These are phyloP conservation scores for Labeo catla DNA, from an alignment of 2,113 vertebrate species.

Conservation along the genomic window DNA sequence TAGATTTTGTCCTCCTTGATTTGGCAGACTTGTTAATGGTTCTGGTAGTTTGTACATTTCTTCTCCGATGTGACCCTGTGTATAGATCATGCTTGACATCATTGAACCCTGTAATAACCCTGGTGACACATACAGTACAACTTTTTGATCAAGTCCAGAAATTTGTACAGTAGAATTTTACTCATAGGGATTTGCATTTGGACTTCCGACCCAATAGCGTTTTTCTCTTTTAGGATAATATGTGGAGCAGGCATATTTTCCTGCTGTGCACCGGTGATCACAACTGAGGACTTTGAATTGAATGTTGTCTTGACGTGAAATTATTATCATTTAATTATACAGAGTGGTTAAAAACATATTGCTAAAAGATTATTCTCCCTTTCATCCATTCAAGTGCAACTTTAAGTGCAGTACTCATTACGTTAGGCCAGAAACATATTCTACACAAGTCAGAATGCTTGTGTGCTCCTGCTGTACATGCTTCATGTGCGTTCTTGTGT, in stretches of 20 bases:
- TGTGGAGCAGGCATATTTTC: not conserved
- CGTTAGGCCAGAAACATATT: not conserved
- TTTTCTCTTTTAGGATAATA: not conserved
- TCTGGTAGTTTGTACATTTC: slow-evolving; percentile 17
- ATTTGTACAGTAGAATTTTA: not conserved
- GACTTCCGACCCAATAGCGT: not conserved
- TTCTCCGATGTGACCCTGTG: slow-evolving; percentile 38
- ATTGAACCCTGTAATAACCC: slow-evolving; percentile 53
- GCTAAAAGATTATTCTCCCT: slow-evolving; percentile 10
- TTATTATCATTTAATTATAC: not conserved
- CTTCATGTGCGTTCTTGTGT: not conserved
- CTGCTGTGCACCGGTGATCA: not conserved
- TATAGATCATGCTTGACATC: slow-evolving; percentile 48
- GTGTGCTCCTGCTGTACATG: not conserved
- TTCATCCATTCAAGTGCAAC: not conserved
- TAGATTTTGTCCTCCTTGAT: slow-evolving; percentile 15
- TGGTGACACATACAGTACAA: not conserved
- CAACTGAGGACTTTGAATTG: not conserved
- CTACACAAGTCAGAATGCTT: not conserved
- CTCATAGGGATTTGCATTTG: not conserved
- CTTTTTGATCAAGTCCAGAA: not conserved
- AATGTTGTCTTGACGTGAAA: not conserved
- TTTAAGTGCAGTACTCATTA: not conserved
- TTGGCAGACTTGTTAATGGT: slow-evolving; percentile 16
- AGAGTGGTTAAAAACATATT: slow-evolving; percentile 17